Conservation (phyloP, 2,888 invertebrate species). For the Acholoe squamosa region DNA sequence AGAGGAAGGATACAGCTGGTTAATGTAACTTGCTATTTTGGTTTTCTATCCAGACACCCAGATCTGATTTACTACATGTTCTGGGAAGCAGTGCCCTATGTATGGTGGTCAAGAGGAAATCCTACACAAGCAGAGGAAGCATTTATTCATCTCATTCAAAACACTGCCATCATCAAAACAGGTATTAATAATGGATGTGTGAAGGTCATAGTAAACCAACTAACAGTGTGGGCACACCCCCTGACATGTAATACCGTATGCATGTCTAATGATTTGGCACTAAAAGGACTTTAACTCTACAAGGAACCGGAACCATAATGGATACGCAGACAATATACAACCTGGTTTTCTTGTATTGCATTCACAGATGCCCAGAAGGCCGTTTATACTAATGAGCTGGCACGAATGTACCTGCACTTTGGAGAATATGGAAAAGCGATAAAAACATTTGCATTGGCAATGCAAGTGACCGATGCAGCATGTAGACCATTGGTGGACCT, state of each 20-base stretch:
- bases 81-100: neutral
- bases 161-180: neutral
- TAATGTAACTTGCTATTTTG: no score
- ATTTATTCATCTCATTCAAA: neutral
- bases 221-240: no score
- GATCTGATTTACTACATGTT: neutral
- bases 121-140: neutral
- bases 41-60: neutral
- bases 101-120: slow-evolving; percentile 8
- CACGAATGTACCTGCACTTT: neutral
- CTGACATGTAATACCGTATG: no score
- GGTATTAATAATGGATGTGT: neutral
- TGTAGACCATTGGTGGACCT: neutral
- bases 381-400: neutral
- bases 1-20: no score
- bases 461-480: neutral
- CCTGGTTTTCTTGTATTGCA: no score
- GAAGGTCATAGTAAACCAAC: no score
- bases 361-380: neutral
- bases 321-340: no score
- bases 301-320: no score
- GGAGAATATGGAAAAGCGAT: slow-evolving; percentile 3
- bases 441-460: neutral
- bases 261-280: no score
- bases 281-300: no score